Conservation (phyloP, 2,888 invertebrate species). For the Electrophaes corylata region DNA sequence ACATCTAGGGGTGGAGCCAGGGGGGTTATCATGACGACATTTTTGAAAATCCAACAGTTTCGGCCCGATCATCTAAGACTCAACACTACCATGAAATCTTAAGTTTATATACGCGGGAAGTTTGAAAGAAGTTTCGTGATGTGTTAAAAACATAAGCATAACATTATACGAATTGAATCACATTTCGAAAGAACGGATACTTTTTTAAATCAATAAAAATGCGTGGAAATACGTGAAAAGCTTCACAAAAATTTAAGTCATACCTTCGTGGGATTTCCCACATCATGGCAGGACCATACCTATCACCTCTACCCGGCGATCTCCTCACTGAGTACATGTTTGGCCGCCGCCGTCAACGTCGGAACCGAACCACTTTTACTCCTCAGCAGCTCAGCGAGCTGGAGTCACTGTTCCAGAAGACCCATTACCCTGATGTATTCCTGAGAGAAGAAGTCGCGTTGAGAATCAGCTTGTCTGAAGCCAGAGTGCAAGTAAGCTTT, state of each 20-base stretch:
- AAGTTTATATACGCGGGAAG: conserved; percentile 50
- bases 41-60: conserved; percentile 72
- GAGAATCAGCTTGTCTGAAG: conserved; percentile 95
- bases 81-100: conserved; percentile 45
- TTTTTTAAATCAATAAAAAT: conserved; percentile 10
- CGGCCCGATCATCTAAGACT: conserved; percentile 52
- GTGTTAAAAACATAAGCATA: conserved; percentile 1
- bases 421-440: conserved; percentile 96
- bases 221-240: neutral
- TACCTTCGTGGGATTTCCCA: neutral
- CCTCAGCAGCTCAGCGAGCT: conserved; percentile 96
- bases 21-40: conserved; percentile 71
- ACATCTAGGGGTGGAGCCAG: conserved; percentile 73
- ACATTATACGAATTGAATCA: neutral
- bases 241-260: neutral
- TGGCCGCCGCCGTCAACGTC: conserved; percentile 92
- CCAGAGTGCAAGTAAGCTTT: conserved; percentile 91
- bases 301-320: conserved; percentile 93
- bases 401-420: conserved; percentile 96
- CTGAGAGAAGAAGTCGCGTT: conserved; percentile 95
- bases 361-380: conserved; percentile 96
- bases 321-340: conserved; percentile 97
- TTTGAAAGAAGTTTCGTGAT: conserved; percentile 48
- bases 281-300: conserved; percentile 93
- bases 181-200: neutral